These are phyloP conservation scores for Chymomyza caudatula DNA, from an alignment of 2,888 invertebrate species.

Conservation along the genomic window DNA sequence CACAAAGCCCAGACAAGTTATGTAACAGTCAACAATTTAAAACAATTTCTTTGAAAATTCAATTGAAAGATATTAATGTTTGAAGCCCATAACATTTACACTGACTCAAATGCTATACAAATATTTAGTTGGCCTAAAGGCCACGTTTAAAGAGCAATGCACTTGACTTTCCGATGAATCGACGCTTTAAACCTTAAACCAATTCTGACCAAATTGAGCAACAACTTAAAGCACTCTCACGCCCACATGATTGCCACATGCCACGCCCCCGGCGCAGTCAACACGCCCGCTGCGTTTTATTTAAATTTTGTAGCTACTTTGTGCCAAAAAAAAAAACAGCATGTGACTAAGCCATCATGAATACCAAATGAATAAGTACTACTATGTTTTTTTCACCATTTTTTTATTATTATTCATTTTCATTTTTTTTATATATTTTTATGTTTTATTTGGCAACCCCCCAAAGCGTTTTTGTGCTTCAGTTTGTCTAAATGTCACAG, in stretches of 20 bases:
- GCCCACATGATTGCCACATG: neutral
- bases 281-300: conserved; percentile 24
- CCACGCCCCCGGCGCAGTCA: neutral
- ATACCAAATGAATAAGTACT: conserved; percentile 45
- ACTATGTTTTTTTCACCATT: neutral
- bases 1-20: neutral
- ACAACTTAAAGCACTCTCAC: conserved; percentile 7
- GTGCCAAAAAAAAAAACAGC: neutral
- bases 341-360: conserved; percentile 33
- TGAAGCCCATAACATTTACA: too few relatives aligned
- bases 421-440: neutral
- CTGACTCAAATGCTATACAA: neutral
- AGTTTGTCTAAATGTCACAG: conserved; percentile 55
- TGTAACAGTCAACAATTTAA: neutral
- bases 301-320: neutral
- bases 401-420: neutral
- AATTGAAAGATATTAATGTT: neutral
- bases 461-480: conserved; percentile 1
- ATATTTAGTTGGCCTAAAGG: neutral
- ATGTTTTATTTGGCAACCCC: conserved; percentile 10
- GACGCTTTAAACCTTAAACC: neutral
- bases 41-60: neutral
- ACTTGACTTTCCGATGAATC: neutral
- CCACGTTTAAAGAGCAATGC: neutral
- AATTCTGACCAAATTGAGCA: conserved; percentile 11